phyloP scores from a whole-genome alignment of 2,797 vertebrate species.

The Cetoscarus ocellatus region DNA sequence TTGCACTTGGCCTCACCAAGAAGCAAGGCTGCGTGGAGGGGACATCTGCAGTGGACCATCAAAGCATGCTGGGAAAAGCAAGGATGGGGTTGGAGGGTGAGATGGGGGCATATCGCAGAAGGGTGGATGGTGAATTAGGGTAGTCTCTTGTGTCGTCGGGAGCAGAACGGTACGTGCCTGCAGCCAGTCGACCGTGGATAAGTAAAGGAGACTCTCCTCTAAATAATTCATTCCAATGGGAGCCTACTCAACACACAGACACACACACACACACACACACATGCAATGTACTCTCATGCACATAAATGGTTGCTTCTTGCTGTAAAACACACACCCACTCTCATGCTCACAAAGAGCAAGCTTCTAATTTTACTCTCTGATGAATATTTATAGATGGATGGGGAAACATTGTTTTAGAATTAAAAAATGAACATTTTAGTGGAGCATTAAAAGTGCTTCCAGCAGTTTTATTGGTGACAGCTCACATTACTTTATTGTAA shows the following conservation, averaged over 20 bases:
- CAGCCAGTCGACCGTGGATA: slow-evolving; percentile 72
- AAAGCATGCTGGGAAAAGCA: slow-evolving; percentile 33
- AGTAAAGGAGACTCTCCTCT: slow-evolving; percentile 80
- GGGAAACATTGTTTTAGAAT: slow-evolving; percentile 62
- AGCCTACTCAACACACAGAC: slow-evolving; percentile 61
- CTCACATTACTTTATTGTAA: too few relatives aligned
- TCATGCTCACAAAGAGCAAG: slow-evolving; percentile 43
- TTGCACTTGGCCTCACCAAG: too few relatives aligned
- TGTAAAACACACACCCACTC: slow-evolving; percentile 23
- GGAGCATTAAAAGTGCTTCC: slow-evolving; percentile 26
- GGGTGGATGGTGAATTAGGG: slow-evolving; percentile 58
- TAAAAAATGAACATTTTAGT: slow-evolving; percentile 42
- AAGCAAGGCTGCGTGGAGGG: not conserved
- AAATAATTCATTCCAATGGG: slow-evolving; percentile 81
- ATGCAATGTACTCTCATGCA: slow-evolving; percentile 37
- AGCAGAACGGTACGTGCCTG: slow-evolving; percentile 68
- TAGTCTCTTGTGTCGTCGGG: slow-evolving; percentile 63
- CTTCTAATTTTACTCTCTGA: slow-evolving; percentile 74
- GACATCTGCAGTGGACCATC: slow-evolving; percentile 27
- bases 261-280: slow-evolving; percentile 35
- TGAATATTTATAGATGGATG: slow-evolving; percentile 75
- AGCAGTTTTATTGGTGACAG: slow-evolving; percentile 4
- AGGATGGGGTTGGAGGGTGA: slow-evolving; percentile 40
- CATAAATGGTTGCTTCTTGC: slow-evolving; percentile 50
- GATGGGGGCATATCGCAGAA: slow-evolving; percentile 39